Evolutionary conservation across 53 echinoderm and acorn worm genomes (phyloP).

Genomic region (Mesocentrotus franciscanus): DNA sequence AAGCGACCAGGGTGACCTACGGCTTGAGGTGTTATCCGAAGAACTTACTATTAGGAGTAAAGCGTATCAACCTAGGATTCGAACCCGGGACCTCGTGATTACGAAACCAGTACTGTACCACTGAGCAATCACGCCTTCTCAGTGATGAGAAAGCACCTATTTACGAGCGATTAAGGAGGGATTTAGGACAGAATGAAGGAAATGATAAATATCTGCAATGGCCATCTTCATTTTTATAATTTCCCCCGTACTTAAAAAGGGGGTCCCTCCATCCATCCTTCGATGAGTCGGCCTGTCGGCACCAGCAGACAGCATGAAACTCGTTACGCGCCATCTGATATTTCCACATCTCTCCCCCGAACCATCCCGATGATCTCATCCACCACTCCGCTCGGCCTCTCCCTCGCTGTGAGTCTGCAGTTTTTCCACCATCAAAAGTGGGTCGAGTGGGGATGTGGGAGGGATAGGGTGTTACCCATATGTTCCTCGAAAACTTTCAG

Average conservation of each 20-base stretch:
- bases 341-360: conserved; percentile 45
- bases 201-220: background rate
- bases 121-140: too few relatives aligned
- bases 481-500: background rate
- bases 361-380: conserved; percentile 54
- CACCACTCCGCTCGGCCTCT: conserved; percentile 13
- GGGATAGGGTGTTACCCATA: conserved; percentile 27
- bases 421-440: background rate
- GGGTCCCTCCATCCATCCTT: background rate
- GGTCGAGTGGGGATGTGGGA: conserved; percentile 19
- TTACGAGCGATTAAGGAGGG: background rate
- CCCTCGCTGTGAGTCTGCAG: conserved; percentile 2
- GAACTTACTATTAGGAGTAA: too few relatives aligned
- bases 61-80: too few relatives aligned
- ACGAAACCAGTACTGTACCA: too few relatives aligned
- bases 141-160: background rate
- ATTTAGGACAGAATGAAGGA: background rate
- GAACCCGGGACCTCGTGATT: too few relatives aligned
- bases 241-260: background rate
- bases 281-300: background rate
- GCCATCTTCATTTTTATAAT: background rate
- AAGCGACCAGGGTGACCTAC: too few relatives aligned
- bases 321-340: conserved; percentile 57
- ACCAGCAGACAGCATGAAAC: conserved; percentile 39
- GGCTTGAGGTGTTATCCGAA: too few relatives aligned